phyloP scores from a whole-genome alignment of 2,888 invertebrate genomes.

The Sphaerophoria taeniata region DNA sequence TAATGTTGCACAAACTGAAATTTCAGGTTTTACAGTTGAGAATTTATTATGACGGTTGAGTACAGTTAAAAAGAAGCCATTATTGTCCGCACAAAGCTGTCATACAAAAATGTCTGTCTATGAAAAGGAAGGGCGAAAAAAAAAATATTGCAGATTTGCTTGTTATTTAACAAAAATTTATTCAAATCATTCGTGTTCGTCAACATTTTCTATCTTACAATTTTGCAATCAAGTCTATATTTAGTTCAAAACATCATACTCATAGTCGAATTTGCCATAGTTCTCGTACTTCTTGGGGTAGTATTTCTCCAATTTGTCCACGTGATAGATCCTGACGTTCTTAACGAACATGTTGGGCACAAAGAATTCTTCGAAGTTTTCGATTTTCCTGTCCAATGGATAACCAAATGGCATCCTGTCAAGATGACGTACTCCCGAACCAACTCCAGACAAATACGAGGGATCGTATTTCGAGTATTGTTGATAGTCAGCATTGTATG shows the following conservation, averaged over 20 bases:
- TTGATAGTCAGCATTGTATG: slow-evolving; percentile 83
- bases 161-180: too few relatives aligned
- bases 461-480: slow-evolving; percentile 83
- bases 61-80: too few relatives aligned
- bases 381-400: slow-evolving; percentile 89
- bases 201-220: slow-evolving; percentile 2
- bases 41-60: too few relatives aligned
- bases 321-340: slow-evolving; percentile 87
- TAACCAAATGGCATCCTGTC: slow-evolving; percentile 88
- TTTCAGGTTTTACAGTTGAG: too few relatives aligned
- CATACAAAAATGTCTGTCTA: too few relatives aligned
- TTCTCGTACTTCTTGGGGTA: slow-evolving; percentile 76
- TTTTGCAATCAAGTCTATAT: slow-evolving; percentile 20
- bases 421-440: slow-evolving; percentile 84
- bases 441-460: slow-evolving; percentile 84
- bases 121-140: too few relatives aligned
- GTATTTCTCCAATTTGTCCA: slow-evolving; percentile 82
- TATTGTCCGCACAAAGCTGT: too few relatives aligned
- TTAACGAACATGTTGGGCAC: slow-evolving; percentile 88
- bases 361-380: slow-evolving; percentile 84
- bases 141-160: too few relatives aligned
- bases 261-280: slow-evolving; percentile 79
- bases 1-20: too few relatives aligned
- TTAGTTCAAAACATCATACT: slow-evolving; percentile 20
- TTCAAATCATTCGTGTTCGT: too few relatives aligned